These are phyloP conservation scores for Apocheima hispidaria DNA, from an alignment of 2,888 invertebrate genomes.

Conservation along the genomic window DNA sequence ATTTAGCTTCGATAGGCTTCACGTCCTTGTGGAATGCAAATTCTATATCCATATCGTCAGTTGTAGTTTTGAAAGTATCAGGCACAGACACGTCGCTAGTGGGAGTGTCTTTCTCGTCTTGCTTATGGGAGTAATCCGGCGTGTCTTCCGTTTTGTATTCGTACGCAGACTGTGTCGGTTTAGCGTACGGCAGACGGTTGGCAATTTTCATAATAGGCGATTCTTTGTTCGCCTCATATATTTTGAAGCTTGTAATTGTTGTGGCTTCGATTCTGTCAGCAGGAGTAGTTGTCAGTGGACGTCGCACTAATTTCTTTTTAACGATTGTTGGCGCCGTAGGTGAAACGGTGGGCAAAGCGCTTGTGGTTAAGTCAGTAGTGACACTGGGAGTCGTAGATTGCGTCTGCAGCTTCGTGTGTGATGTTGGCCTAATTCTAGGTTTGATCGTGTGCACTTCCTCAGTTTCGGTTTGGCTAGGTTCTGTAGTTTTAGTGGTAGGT, in stretches of 20 bases:
- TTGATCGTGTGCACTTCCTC: conserved; percentile 73
- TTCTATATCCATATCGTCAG: conserved; percentile 62
- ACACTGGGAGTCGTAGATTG: conserved; percentile 76
- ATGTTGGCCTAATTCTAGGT: conserved; percentile 70
- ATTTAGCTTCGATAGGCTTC: conserved; percentile 76
- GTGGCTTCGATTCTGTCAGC: conserved; percentile 71
- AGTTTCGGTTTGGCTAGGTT: conserved; percentile 56
- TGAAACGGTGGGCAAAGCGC: conserved; percentile 77
- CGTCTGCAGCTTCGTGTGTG: conserved; percentile 61
- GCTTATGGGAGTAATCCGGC: conserved; percentile 80
- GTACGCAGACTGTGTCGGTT: conserved; percentile 56
- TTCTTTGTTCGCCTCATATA: conserved; percentile 67
- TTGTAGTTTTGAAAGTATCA: conserved; percentile 64
- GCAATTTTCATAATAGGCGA: conserved; percentile 84
- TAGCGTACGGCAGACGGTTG: conserved; percentile 66
- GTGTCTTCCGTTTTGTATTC: conserved; percentile 66
- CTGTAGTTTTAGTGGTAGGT: conserved; percentile 56
- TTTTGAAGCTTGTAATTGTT: conserved; percentile 60
- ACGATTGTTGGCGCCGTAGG: conserved; percentile 77
- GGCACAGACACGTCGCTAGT: conserved; percentile 79
- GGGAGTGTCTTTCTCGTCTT: conserved; percentile 84
- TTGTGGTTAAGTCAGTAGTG: conserved; percentile 78
- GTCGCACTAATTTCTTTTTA: conserved; percentile 74
- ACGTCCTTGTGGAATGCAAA: conserved; percentile 81
- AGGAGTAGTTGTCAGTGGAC: conserved; percentile 65